Conservation (phyloP, 2,888 invertebrate species). For the Brachypterus glaber region DNA sequence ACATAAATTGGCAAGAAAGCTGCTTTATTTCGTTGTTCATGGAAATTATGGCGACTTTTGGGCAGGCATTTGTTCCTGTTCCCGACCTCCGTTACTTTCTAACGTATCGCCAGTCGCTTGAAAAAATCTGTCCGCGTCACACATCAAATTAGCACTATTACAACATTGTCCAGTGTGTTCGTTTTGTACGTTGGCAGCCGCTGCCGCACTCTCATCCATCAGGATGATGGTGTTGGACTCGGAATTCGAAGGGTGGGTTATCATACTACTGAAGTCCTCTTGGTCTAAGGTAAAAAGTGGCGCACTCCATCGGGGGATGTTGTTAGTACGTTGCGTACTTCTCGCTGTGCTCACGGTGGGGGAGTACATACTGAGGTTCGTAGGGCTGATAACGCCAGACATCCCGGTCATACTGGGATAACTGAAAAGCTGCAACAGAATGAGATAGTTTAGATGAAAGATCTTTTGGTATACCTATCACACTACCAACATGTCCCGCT, state of each 20-base stretch:
- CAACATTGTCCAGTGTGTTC: constrained; percentile 37
- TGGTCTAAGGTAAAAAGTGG: constrained; percentile 75
- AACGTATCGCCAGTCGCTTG: constrained; percentile 52
- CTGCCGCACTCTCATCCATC: constrained; percentile 58
- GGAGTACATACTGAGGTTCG: constrained; percentile 77
- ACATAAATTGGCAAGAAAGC: constrained; percentile 39
- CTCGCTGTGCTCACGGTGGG: constrained; percentile 62
- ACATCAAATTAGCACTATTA: constrained; percentile 37
- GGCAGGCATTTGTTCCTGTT: constrained; percentile 32
- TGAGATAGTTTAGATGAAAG: constrained; percentile 20
- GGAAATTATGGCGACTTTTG: constrained; percentile 34
- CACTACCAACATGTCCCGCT: constrained; percentile 64
- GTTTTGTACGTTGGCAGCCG: constrained; percentile 25
- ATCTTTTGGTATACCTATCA: constrained; percentile 26
- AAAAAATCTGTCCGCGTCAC: constrained; percentile 53
- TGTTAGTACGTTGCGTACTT: constrained; percentile 53
- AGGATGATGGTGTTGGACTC: constrained; percentile 61
- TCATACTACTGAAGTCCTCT: constrained; percentile 85
- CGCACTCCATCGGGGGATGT: constrained; percentile 69
- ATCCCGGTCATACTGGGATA: constrained; percentile 82
- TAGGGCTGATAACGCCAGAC: constrained; percentile 82
- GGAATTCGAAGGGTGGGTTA: constrained; percentile 59
- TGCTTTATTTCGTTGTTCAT: constrained; percentile 32
- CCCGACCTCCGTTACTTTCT: constrained; percentile 32
- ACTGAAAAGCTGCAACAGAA: constrained; percentile 69